Evolutionary conservation across 2,888 invertebrate genomes (phyloP).

Genomic region (Caenorhabditis doughertyi): DNA sequence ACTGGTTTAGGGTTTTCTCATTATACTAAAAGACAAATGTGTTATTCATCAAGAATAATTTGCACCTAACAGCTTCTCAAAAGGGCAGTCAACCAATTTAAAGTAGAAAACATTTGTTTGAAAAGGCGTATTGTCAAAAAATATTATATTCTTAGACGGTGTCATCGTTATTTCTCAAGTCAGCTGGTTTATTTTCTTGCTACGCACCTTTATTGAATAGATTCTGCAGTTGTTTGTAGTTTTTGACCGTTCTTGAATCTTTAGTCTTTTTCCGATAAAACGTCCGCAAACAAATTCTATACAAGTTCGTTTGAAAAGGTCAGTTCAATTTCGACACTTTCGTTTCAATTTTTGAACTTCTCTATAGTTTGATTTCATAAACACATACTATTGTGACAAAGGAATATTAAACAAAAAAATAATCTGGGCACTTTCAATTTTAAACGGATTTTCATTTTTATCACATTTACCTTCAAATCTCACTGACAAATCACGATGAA

Average conservation of each 20-base stretch:
- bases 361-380: background rate
- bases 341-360: background rate
- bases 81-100: slow-evolving; percentile 1
- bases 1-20: background rate
- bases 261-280: slow-evolving; percentile 23
- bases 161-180: background rate
- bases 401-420: no score
- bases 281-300: slow-evolving; percentile 12
- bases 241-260: slow-evolving; percentile 26
- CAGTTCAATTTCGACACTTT: background rate
- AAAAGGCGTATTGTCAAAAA: background rate
- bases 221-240: background rate
- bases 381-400: no score
- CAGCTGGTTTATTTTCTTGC: background rate
- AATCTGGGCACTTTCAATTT: no score
- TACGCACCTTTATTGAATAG: background rate
- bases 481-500: background rate
- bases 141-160: background rate
- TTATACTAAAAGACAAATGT: background rate
- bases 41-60: background rate
- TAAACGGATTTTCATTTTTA: background rate
- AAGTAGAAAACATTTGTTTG: slow-evolving; percentile 1
- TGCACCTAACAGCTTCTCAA: background rate
- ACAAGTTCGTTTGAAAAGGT: slow-evolving; percentile 20
- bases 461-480: background rate